Percentiles rank a stretch among this genome's conserved stretches.
phyloP scores from a whole-genome alignment of 2,797 vertebrate species.

The Gephyroberyx darwinii region DNA sequence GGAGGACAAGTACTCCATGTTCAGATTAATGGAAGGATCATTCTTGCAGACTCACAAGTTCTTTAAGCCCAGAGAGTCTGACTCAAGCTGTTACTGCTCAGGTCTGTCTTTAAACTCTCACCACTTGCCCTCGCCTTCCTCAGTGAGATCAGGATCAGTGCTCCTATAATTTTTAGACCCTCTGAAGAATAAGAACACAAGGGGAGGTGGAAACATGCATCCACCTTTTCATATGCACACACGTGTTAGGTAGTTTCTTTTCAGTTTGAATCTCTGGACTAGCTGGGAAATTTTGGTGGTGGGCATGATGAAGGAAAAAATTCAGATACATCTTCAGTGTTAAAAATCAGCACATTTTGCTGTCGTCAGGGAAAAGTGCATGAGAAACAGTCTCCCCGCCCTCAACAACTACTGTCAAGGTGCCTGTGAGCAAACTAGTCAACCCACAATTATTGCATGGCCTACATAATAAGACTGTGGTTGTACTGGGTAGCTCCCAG shows the following conservation, averaged over 20 bases:
- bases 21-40: neutral
- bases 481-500: neutral
- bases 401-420: neutral
- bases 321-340: too few species aligned
- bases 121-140: slow-evolving; percentile 21
- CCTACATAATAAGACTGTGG: neutral
- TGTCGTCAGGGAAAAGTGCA: neutral
- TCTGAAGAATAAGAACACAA: slow-evolving; percentile 31
- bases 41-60: neutral
- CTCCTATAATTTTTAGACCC: slow-evolving; percentile 39
- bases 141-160: slow-evolving; percentile 51
- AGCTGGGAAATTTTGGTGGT: neutral
- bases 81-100: neutral
- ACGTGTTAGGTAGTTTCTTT: neutral
- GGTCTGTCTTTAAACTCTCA: slow-evolving; percentile 24
- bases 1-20: neutral
- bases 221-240: neutral
- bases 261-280: neutral
- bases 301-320: too few species aligned
- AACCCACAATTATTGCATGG: neutral
- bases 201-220: slow-evolving; percentile 21
- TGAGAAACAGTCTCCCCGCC: neutral
- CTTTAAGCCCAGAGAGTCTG: neutral
- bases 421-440: neutral
- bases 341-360: too few species aligned